Conservation (phyloP, 2,797 vertebrate species). For the Macroramphosus scolopax region DNA sequence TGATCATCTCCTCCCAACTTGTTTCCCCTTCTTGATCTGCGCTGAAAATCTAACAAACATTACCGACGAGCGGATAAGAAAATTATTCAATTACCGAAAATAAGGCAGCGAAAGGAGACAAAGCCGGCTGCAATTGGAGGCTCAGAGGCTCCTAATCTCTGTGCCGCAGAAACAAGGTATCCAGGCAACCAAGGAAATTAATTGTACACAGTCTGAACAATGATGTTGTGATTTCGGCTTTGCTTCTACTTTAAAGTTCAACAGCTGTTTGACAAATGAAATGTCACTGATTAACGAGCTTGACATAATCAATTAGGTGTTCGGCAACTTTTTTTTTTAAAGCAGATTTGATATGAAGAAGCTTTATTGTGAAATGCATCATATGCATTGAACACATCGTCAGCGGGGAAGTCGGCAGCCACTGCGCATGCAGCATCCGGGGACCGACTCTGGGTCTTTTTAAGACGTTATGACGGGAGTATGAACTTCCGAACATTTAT, state of each 20-base stretch:
- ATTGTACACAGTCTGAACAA: constrained; percentile 6
- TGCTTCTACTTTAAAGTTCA: background rate
- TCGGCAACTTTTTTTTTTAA: no score
- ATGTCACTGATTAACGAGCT: background rate
- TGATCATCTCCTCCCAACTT: no score
- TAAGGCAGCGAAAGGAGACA: constrained; percentile 15
- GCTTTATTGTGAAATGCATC: no score
- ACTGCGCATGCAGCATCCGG: no score
- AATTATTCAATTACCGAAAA: constrained; percentile 16
- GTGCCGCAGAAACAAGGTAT: constrained; percentile 55
- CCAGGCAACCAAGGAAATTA: constrained; percentile 57
- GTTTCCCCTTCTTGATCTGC: background rate
- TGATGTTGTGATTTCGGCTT: constrained; percentile 4
- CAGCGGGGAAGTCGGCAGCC: no score
- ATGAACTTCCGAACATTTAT: no score
- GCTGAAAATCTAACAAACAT: background rate
- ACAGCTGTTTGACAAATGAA: constrained; percentile 6
- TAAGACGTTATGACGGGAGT: no score
- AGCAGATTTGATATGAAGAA: no score
- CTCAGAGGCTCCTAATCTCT: constrained; percentile 61
- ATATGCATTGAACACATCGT: no score
- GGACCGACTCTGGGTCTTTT: no score
- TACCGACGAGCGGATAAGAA: constrained; percentile 4
- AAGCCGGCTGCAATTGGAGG: constrained; percentile 40
- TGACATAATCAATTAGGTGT: no score